Evolutionary conservation across 2,797 vertebrate genomes (phyloP).

Genomic region (Staurois parvus): DNA sequence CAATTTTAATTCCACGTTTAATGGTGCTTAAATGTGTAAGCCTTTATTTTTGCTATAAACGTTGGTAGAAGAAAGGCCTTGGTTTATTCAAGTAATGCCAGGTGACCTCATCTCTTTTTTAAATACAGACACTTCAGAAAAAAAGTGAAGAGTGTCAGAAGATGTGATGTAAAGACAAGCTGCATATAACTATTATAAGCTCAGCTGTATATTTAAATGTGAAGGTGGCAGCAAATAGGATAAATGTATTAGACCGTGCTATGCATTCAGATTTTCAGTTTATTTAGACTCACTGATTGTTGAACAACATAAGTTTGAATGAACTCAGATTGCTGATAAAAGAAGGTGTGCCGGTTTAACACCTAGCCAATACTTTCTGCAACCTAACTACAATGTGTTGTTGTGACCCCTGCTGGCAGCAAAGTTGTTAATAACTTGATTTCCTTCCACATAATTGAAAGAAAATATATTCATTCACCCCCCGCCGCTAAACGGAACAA

Average conservation of each 20-base stretch:
- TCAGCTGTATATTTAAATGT: neutral
- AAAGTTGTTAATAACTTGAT: conserved; percentile 42
- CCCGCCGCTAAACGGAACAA: conserved; percentile 1
- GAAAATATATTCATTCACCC: conserved; percentile 23
- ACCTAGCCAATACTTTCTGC: conserved; percentile 17
- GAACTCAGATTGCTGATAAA: conserved; percentile 40
- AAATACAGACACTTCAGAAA: conserved; percentile 37
- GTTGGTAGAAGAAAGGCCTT: conserved; percentile 50
- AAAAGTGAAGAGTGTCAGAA: conserved; percentile 37
- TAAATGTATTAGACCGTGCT: conserved; percentile 7
- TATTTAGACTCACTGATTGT: conserved; percentile 13
- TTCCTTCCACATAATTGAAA: conserved; percentile 25
- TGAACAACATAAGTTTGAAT: neutral
- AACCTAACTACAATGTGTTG: conserved; percentile 28
- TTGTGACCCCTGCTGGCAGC: conserved; percentile 43
- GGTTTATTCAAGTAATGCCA: conserved; percentile 52
- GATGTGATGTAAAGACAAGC: conserved; percentile 44
- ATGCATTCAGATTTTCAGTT: neutral
- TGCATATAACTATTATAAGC: conserved; percentile 34
- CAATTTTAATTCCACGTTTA: conserved; percentile 60
- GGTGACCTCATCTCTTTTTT: conserved; percentile 57
- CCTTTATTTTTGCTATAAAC: conserved; percentile 58
- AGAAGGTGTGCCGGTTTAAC: conserved; percentile 17
- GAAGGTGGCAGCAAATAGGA: neutral
- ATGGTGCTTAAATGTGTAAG: conserved; percentile 59